A percentile compares a stretch with the other conserved stretches of the same genome.
Conservation (phyloP, 2,113 vertebrate genomes). For the Felis chaus region DNA sequence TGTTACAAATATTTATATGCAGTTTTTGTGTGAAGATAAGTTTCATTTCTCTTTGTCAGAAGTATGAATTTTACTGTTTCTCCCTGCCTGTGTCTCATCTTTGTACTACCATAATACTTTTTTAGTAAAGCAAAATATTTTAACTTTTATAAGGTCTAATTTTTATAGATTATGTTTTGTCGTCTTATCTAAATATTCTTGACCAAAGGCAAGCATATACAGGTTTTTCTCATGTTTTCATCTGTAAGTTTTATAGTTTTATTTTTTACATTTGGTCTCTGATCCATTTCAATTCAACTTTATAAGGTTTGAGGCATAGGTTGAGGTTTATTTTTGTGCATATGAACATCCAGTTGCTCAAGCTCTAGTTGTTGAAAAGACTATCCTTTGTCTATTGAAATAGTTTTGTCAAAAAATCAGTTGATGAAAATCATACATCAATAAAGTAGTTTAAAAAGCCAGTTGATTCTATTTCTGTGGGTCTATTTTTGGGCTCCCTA, state of each 20-base stretch:
- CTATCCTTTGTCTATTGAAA: not conserved
- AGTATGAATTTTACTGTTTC: not conserved
- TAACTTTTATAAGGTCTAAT: not conserved
- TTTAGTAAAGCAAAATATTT: not conserved
- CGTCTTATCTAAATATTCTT: not conserved
- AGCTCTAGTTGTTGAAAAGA: not conserved
- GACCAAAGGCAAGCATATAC: not conserved
- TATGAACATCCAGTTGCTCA: not conserved
- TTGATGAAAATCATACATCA: not conserved
- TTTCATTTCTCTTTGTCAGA: not conserved
- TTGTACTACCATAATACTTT: not conserved
- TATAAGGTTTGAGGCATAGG: not conserved
- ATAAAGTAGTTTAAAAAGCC: not conserved
- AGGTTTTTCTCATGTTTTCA: not conserved
- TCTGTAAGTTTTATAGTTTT: not conserved
- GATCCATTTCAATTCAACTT: not conserved
- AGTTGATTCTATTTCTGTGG: not conserved
- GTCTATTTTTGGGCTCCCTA: not conserved
- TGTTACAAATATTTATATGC: not conserved
- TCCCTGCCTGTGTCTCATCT: not conserved
- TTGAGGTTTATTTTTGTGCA: not conserved
- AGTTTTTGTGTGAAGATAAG: not conserved
- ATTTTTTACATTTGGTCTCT: not conserved
- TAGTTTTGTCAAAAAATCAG: not conserved
- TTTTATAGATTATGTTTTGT: not conserved